These are phyloP conservation scores for Drosophila grimshawi DNA, from an alignment of 1,140 invertebrate genomes.

Conservation along the genomic window DNA sequence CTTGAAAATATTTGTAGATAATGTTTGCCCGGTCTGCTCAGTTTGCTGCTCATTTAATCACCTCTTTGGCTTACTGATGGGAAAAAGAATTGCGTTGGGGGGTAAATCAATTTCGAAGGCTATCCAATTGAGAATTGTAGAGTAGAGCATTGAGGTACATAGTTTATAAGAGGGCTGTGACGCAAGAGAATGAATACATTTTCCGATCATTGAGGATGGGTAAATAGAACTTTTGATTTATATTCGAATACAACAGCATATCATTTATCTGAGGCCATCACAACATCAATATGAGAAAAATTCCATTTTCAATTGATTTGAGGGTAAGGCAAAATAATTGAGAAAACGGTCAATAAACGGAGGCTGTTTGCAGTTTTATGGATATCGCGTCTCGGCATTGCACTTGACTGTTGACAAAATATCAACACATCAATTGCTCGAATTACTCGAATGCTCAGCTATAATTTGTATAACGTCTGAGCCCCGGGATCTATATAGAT, in stretches of 20 bases:
- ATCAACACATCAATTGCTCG: slow-evolving; percentile 25
- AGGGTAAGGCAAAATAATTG: slow-evolving; percentile 4
- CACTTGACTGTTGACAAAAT: slow-evolving; percentile 33
- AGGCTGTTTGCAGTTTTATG: slow-evolving; percentile 12
- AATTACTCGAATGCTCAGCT: neutral
- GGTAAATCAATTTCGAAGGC: slow-evolving; percentile 16
- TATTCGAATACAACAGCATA: neutral
- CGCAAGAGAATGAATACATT: neutral
- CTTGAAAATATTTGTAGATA: slow-evolving; percentile 49
- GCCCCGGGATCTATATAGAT: slow-evolving; percentile 11
- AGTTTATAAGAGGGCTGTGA: neutral
- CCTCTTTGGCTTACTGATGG: neutral
- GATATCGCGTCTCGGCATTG: slow-evolving; percentile 31
- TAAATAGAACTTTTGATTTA: neutral
- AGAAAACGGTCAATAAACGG: neutral
- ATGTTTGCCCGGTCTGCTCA: neutral
- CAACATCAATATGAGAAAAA: neutral
- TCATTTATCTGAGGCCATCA: neutral
- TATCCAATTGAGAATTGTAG: slow-evolving; percentile 2
- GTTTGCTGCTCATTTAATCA: slow-evolving; percentile 34
- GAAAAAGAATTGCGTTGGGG: slow-evolving; percentile 4
- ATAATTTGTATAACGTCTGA: slow-evolving; percentile 7
- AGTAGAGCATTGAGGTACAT: neutral
- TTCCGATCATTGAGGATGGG: neutral
- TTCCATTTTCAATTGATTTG: slow-evolving; percentile 19